These are phyloP conservation scores for Drosophila kambysellisi DNA, from an alignment of 2,888 invertebrate species.

Conservation along the genomic window DNA sequence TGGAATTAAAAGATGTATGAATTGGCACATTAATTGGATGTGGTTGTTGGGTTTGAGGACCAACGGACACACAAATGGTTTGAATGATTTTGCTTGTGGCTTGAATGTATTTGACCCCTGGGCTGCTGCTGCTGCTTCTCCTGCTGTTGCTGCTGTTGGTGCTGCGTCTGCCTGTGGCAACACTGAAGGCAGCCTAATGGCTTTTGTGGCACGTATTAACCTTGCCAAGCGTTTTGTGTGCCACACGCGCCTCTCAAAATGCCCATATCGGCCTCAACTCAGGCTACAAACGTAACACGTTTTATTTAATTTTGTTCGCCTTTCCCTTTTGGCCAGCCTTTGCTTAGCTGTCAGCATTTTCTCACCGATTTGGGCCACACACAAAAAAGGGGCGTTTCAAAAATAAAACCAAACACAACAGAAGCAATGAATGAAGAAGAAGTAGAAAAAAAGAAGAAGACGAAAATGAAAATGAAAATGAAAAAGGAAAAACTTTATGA, in stretches of 20 bases:
- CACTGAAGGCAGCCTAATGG: constrained; percentile 61
- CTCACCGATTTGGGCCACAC: constrained; percentile 69
- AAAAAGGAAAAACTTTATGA: constrained; percentile 56
- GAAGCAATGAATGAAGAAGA: constrained; percentile 4
- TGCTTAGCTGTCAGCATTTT: constrained; percentile 74
- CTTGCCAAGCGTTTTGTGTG: constrained; percentile 59
- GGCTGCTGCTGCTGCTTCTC: constrained; percentile 18
- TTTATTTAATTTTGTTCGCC: constrained; percentile 74
- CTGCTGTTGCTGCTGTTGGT: constrained; percentile 13
- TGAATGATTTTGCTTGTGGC: constrained; percentile 43
- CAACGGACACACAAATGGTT: constrained; percentile 64
- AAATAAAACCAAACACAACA: constrained; percentile 55
- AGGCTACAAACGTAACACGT: constrained; percentile 76
- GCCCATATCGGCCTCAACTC: constrained; percentile 36
- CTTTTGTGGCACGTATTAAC: constrained; percentile 74
- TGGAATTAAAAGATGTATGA: constrained; percentile 59
- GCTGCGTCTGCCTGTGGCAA: constrained; percentile 22
- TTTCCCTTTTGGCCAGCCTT: constrained; percentile 32
- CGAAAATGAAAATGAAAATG: constrained; percentile 17
- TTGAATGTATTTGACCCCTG: constrained; percentile 63
- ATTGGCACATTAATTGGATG: constrained; percentile 71
- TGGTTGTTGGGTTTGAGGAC: constrained; percentile 25
- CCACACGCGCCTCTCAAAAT: constrained; percentile 49
- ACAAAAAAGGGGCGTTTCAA: constrained; percentile 48
- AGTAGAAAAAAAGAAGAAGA: constrained; percentile 2